Evolutionary conservation across 2,113 vertebrate genomes (phyloP).

Genomic region (Sus scrofa): DNA sequence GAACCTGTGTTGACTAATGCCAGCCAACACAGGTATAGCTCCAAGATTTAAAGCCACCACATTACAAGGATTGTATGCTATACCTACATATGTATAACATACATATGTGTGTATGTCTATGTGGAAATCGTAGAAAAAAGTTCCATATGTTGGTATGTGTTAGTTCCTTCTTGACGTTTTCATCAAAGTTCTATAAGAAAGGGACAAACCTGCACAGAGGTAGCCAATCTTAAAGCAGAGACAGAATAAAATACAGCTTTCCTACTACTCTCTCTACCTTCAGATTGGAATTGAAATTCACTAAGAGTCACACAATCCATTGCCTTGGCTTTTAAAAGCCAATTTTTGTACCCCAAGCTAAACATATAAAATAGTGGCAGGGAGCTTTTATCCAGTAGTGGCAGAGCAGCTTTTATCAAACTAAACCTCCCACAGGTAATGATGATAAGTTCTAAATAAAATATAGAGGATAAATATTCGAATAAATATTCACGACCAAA

Average conservation of each 20-base stretch:
- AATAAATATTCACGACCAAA: too few species aligned
- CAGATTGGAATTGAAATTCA: not conserved
- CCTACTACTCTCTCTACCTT: not conserved
- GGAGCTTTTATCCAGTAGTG: not conserved
- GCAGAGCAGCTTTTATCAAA: not conserved
- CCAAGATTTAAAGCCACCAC: not conserved
- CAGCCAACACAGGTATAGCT: not conserved
- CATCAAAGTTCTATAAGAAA: not conserved
- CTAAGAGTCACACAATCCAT: not conserved
- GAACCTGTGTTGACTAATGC: not conserved
- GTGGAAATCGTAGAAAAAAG: not conserved
- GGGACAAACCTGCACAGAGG: not conserved
- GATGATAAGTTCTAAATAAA: slow-evolving; percentile 18
- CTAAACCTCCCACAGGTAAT: not conserved
- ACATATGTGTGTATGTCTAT: not conserved
- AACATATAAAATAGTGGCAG: not conserved
- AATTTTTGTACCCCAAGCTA: not conserved
- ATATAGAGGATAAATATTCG: not conserved
- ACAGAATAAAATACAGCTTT: not conserved
- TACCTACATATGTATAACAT: not conserved
- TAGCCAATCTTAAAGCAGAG: not conserved
- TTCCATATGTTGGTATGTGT: not conserved
- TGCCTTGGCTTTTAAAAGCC: not conserved
- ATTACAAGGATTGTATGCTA: not conserved
- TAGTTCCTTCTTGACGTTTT: not conserved